Evolutionary conservation across 2,888 invertebrate species (phyloP), one percentile per base, ranked within the genome.

Genomic region (Girardia tigrina): DNA sequence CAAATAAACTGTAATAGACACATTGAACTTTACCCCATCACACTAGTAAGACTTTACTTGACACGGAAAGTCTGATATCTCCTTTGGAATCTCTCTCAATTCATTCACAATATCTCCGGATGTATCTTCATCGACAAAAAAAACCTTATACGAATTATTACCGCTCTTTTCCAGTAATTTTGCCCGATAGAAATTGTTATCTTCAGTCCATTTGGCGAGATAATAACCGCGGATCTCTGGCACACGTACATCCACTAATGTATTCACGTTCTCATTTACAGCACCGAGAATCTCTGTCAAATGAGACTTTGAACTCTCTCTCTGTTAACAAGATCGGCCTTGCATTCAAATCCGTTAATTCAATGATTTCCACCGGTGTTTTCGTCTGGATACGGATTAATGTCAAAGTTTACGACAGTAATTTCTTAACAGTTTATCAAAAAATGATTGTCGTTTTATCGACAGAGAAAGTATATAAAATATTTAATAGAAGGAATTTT

Each of bases 81-180:
- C 56, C 23, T 23, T 56, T n/a, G 56, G 56, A 56, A 56, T 56
- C 23, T 56, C 56, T 56, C 23, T 56, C n/a, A 56, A 56, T 56
- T 56, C 56, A 20, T n/a, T 56, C 23, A 56, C 56, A 56, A 56
- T 16, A 16, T 56, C 56, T 8, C 56, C 56, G 23, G 56, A 56
- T 12, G 56, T 56, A 6, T 23, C 56, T 56, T 56, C 56, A 56
- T 56, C 56, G n/a, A 56, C 56, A 56, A 56, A 56, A 56, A n/a
- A 56, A 4, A 56, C 56, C 23, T 56, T 56, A n/a, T 56, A 56
- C 23, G n/a, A 23, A 56, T 16, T 56, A 56, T 56, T 56, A 56
- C 56, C 56, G n/a, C 20, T 20, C 56, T 56, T 56, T 23, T 56
- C 56, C 23, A 56, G n/a, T 2, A 56, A n/a, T n/a, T 56, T 56